Conservation (phyloP, 2,113 vertebrate species). For the Mandrillus leucophaeus region DNA sequence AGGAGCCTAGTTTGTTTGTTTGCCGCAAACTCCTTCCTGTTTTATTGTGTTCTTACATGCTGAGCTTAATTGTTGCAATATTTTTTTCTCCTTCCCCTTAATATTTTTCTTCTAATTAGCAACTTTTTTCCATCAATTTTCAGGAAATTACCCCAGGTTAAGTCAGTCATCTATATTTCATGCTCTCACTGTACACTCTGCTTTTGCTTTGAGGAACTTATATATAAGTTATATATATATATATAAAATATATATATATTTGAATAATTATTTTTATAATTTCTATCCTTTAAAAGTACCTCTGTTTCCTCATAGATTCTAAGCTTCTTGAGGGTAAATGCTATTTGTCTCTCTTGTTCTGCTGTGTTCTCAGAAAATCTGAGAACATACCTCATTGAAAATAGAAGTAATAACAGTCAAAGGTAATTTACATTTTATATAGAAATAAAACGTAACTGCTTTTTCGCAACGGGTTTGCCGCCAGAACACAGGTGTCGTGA, state of each 20-base stretch:
- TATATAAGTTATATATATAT: too few relatives aligned
- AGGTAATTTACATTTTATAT: not conserved
- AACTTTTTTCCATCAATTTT: not conserved
- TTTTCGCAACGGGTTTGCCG: too few relatives aligned
- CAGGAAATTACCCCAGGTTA: not conserved
- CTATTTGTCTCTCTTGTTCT: not conserved
- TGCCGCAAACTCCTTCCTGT: not conserved
- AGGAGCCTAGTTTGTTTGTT: not conserved
- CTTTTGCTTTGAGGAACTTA: not conserved
- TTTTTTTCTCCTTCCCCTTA: not conserved
- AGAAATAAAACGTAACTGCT: not conserved
- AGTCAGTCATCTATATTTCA: not conserved
- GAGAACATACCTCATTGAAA: not conserved
- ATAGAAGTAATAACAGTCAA: not conserved
- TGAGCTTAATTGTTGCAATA: not conserved
- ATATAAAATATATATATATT: not conserved
- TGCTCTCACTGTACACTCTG: not conserved
- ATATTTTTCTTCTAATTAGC: not conserved
- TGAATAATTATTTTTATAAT: not conserved
- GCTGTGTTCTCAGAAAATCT: not conserved
- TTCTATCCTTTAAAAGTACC: not conserved
- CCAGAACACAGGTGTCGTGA: too few relatives aligned
- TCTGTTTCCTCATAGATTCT: not conserved
- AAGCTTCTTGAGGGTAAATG: not conserved
- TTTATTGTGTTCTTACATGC: not conserved